Evolutionary conservation across 2,797 vertebrate species (phyloP), one percentile per base, ranked within the genome.

Genomic region (Oreochromis mossambicus): DNA sequence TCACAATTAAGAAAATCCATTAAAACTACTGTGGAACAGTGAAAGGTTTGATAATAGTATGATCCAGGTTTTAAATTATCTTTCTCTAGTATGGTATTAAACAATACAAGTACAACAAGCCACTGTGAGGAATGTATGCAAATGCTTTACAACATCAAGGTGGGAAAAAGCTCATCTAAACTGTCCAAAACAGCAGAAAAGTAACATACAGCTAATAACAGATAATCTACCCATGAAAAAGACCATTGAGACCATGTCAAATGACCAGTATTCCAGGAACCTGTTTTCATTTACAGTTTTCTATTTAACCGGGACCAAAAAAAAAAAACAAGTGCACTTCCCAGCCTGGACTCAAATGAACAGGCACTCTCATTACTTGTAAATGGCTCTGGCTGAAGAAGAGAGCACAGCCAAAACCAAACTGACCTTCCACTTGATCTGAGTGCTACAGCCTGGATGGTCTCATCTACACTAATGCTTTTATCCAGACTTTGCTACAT

Each of bases 351-450:
- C 86, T 86, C 38, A 81, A 86, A 83, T 54, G 70, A 91, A 88
- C 79, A 92, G 83, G 81, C 78, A 43, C 61, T 87, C 76, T 89
- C 78, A 90, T 94, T 93, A 93, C 81, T 79, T 77, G 58, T 81
- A 90, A 95, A 92, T 88, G 87, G 83, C 85, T 87, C 54, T 21
- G 68, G 82, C 88, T 91, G 86, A 87, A 86, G 89, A 85, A 81
- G 84, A 92, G 82, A 87, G 89, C 43, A 38, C 56, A 81, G 78
- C 77, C 86, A 78, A 77, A 93, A 91, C 77, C 85, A 89, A 87
- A 86, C 85, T 87, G 92, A 92, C 93, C 91, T 94, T 91, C 86
- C 61, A 86, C 91, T 92, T 89, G 90, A 94, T 91, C 90, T 58
- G 89, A 92, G 91, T 91, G 88, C 87, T 80, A 48, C 70, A 34